Conservation (phyloP, 1,140 invertebrate genomes). For the Drosophila carrolli region DNA sequence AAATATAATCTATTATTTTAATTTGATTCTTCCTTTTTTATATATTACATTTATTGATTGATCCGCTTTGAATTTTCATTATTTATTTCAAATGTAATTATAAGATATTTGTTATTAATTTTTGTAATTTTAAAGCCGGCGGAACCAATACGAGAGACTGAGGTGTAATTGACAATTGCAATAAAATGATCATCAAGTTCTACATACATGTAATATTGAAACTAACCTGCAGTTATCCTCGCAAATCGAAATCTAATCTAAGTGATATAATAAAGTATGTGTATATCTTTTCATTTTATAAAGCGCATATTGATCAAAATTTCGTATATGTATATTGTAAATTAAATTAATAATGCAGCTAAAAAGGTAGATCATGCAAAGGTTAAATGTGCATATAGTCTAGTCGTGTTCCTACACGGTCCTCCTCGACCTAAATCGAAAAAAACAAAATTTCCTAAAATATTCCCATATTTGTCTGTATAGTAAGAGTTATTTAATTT, state of each 20-base stretch:
- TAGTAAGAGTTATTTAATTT: background rate
- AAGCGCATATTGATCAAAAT: conserved; percentile 2
- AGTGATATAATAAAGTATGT: conserved; percentile 6
- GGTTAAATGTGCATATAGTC: background rate
- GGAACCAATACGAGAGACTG: conserved; percentile 90
- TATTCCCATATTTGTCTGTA: background rate
- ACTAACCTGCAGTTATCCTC: conserved; percentile 47
- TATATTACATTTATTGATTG: conserved; percentile 40
- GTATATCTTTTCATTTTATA: conserved; percentile 4
- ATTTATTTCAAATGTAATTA: conserved; percentile 71
- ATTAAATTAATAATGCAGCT: conserved; percentile 2
- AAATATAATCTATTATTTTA: background rate
- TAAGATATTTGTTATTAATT: conserved; percentile 85
- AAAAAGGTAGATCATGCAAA: background rate
- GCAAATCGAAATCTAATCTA: conserved; percentile 21
- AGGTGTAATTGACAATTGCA: conserved; percentile 85
- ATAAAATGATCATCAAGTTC: conserved; percentile 58
- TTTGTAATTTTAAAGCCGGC: conserved; percentile 87
- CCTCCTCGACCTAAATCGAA: background rate
- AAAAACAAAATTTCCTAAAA: background rate
- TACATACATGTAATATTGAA: conserved; percentile 46
- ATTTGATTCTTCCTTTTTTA: conserved; percentile 20
- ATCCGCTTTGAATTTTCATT: conserved; percentile 45
- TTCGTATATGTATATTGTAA: conserved; percentile 6
- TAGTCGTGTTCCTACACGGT: background rate